A percentile compares a stretch with the other conserved stretches of the same genome.
Conservation (phyloP, 2,113 vertebrate species). For the Fregetta grallaria region DNA sequence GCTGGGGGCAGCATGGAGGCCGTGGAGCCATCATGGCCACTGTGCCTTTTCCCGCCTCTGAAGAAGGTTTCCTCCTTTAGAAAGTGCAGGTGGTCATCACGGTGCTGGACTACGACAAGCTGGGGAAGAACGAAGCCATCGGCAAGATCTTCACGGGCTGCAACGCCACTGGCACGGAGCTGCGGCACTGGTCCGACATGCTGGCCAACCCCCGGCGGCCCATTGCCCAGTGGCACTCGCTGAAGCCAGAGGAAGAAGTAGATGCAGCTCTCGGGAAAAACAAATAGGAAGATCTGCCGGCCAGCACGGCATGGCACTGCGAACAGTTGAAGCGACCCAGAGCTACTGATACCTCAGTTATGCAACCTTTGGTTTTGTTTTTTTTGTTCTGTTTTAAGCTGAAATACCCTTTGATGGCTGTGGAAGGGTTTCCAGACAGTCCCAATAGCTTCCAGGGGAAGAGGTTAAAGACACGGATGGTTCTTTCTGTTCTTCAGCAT, state of each 20-base stretch:
- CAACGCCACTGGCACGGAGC: constrained; percentile 89
- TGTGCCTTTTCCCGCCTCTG: background rate
- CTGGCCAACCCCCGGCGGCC: constrained; percentile 95
- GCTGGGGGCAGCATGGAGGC: background rate
- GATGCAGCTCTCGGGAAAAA: constrained; percentile 90
- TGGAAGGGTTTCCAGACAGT: constrained; percentile 55
- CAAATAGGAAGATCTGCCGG: constrained; percentile 79
- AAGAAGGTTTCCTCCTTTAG: constrained; percentile 55
- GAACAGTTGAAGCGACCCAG: constrained; percentile 59
- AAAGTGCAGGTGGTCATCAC: constrained; percentile 98
- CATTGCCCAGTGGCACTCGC: constrained; percentile 97
- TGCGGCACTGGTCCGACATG: constrained; percentile 98
- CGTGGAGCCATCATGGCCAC: fast-evolving
- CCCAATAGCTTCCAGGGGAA: constrained; percentile 47
- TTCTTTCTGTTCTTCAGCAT: constrained; percentile 44
- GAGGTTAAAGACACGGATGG: constrained; percentile 59
- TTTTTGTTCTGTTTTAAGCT: constrained; percentile 43
- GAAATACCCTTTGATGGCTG: constrained; percentile 58
- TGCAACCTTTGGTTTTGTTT: constrained; percentile 46
- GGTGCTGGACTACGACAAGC: constrained; percentile 97
- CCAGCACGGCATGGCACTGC: background rate
- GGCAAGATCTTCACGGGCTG: constrained; percentile 95
- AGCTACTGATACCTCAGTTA: constrained; percentile 78
- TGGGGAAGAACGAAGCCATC: constrained; percentile 97
- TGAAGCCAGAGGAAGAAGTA: constrained; percentile 96